These are phyloP conservation scores for Hirtodrosophila alboralis DNA, from an alignment of 2,888 invertebrate species.

Conservation along the genomic window DNA sequence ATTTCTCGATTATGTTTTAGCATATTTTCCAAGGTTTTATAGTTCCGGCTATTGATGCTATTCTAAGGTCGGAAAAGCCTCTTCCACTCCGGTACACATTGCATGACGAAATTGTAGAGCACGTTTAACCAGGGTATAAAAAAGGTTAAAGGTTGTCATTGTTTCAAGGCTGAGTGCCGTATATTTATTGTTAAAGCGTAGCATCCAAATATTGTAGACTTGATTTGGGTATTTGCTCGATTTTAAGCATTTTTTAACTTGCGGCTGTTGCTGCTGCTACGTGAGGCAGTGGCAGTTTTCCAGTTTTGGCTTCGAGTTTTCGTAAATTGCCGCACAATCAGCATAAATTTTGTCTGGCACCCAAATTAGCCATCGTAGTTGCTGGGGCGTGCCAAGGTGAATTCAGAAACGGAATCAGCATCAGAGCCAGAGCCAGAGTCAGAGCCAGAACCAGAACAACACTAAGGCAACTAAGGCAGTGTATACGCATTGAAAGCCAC, in stretches of 20 bases:
- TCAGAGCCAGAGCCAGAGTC: slow-evolving; percentile 4
- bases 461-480: too few relatives aligned
- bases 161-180: slow-evolving; percentile 72
- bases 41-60: too few relatives aligned
- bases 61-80: too few relatives aligned
- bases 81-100: too few relatives aligned
- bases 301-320: slow-evolving; percentile 59
- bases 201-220: slow-evolving; percentile 29
- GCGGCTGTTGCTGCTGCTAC: slow-evolving; percentile 19
- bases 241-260: slow-evolving; percentile 14
- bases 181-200: slow-evolving; percentile 49
- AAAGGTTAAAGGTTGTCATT: slow-evolving; percentile 36
- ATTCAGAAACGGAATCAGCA: slow-evolving; percentile 5
- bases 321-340: slow-evolving; percentile 80
- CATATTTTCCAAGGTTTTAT: too few relatives aligned
- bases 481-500: slow-evolving; percentile 69
- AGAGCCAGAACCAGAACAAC: slow-evolving; percentile 5
- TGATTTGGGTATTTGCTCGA: background rate
- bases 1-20: too few relatives aligned
- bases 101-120: too few relatives aligned
- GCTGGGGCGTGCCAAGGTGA: slow-evolving; percentile 54
- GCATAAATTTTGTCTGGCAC: slow-evolving; percentile 72
- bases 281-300: slow-evolving; percentile 62
- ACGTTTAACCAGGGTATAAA: too few relatives aligned
- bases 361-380: slow-evolving; percentile 62